Evolutionary conservation across 2,888 invertebrate species (phyloP), one percentile per base, ranked within the genome.

Genomic region (Taphrorychus bicolor): DNA sequence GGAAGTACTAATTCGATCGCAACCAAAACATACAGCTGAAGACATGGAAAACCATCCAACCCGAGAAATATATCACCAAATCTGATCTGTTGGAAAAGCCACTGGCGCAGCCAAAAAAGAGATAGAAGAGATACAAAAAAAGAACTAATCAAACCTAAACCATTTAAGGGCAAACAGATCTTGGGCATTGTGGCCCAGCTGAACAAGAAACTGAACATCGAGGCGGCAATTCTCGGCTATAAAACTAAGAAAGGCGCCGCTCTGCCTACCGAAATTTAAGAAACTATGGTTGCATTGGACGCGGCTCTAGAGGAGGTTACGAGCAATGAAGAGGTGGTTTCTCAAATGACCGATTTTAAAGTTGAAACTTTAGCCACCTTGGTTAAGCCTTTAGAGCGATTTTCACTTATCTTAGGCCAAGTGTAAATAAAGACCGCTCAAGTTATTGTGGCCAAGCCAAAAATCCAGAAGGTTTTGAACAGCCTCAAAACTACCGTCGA

Each of bases 401-500:
- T 69, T 14, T 18, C 16, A 5, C 2, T 49, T 16, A 11, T 54
- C 7, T 5, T 64, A 18, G n/a, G n/a, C n/a, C n/a, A n/a, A 21
- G 21, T 42, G 70, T 62, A 53, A 66, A 5, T 67, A 41, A 58
- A 22, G 64, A 45, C 40, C 60, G 42, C 65, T 24, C 41, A 59
- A 18, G 23, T 72, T 14, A 11, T 61, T 7, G 66, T 59, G 22
- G 59, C 71, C 56, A 70, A 53, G 51, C 62, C 72, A 41, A 66
- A 72, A 66, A 32, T 72, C 11, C 68, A 69, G 32, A 66, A 66
- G 22, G 71, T 71, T 45, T 51, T 73, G 1, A 9, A 24, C 51
- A 65, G 66, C 3, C 41, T 75, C 21, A 74, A 73, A 53, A 54
- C 66, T 17, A 32, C 59, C 16, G 14, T 72, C n/a, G 63, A 73